Evolutionary conservation across 2,888 invertebrate species (phyloP).

Genomic region (Drosophila robusta): DNA sequence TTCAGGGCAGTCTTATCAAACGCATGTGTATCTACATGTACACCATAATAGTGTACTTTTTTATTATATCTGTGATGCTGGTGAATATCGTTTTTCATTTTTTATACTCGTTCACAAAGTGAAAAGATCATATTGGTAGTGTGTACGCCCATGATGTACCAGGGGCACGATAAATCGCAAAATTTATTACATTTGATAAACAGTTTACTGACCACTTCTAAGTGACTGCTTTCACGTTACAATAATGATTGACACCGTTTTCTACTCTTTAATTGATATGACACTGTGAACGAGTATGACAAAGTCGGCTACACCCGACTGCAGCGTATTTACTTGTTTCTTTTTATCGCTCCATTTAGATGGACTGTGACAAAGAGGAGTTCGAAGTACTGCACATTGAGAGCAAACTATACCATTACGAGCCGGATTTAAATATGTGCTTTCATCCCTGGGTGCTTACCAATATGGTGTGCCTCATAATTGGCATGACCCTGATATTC

Average conservation of each 20-base stretch:
- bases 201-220: too few relatives aligned
- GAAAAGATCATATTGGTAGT: too few relatives aligned
- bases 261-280: too few relatives aligned
- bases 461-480: conserved; percentile 86
- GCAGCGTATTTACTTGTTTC: too few relatives aligned
- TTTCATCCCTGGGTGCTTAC: conserved; percentile 85
- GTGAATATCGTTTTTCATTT: conserved; percentile 14
- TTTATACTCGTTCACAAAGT: neutral
- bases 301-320: too few relatives aligned
- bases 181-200: too few relatives aligned
- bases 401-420: conserved; percentile 52
- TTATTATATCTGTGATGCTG: conserved; percentile 75
- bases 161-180: too few relatives aligned
- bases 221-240: too few relatives aligned
- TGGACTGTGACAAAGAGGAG: conserved; percentile 21
- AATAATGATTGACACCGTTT: too few relatives aligned
- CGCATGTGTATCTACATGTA: conserved; percentile 89
- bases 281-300: too few relatives aligned
- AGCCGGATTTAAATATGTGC: conserved; percentile 49
- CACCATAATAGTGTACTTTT: conserved; percentile 88
- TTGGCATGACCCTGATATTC: conserved; percentile 92
- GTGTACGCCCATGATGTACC: too few relatives aligned
- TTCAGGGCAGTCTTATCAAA: conserved; percentile 88
- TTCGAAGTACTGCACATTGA: conserved; percentile 36
- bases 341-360: conserved; percentile 12